Evolutionary conservation across 2,888 invertebrate genomes (phyloP), one percentile per base, ranked within the genome.

Genomic region (Palloptera scutellata): DNA sequence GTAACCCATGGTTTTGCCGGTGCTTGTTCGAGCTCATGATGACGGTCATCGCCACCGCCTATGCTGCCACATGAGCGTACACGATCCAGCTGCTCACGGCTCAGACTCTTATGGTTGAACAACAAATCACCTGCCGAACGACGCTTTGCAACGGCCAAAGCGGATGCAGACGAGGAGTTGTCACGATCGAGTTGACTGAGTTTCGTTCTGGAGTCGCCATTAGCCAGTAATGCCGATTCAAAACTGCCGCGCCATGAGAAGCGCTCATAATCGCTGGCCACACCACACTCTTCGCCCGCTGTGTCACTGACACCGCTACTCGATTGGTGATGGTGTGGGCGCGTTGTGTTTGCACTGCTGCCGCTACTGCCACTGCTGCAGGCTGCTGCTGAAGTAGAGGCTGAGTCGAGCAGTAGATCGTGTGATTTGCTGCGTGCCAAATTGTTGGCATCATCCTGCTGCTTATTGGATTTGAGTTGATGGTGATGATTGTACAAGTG

Each of bases 161-260:
- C 89, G 74, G 89, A 85, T 57, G 90, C 90, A 72, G 88, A 88
- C 60, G 88, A 88, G 70, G 89, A 88, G 66, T 90, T 90, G 76
- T 90, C 90, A 66, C 89, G 88, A 41, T 90, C 89, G 42, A 91
- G 81, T 57, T 90, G 83, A 55, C 90, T 89, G 67, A 94, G 84
- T 75, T 92, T 92, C 52, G 92, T 94, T 74, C 94, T 87, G 10
- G 94, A 94, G 83, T 95, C 95, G 1, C 94, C 93, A 80, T 84
- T 84, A 12, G 94, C 95, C 85, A 94, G 88, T 67, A 95, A 86
- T 53, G 95, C 94, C n/a, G 94, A 94, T 83, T 95, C 95, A 84
- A 95, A 95, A 86, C 95, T 95, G 74, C 95, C 95, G 70, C 95
- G 89, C 95, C 95, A 95, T 78, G 94, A 94, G 85, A 95, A 95